phyloP scores from a whole-genome alignment of 92 coral and sea anemone species.

The Parazoanthus darwini region DNA sequence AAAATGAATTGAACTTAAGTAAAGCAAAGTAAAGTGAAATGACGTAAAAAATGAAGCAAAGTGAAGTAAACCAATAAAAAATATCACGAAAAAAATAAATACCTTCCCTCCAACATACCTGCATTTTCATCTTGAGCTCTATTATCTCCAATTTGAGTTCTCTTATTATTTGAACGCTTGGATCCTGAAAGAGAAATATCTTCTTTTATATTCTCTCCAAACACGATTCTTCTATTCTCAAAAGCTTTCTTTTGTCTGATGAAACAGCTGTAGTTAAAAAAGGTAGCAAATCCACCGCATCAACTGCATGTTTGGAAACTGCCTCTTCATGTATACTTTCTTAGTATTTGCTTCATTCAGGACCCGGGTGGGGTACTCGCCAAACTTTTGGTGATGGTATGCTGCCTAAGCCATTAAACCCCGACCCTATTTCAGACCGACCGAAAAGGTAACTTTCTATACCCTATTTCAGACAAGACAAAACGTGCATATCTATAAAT shows the following conservation, averaged over 20 bases:
- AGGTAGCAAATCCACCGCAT: background rate
- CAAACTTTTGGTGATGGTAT: too few species aligned
- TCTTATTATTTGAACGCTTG: slow-evolving; percentile 86
- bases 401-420: too few species aligned
- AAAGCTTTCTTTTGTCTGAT: background rate
- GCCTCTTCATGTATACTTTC: too few species aligned
- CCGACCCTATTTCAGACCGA: too few species aligned
- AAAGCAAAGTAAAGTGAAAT: too few species aligned
- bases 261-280: background rate
- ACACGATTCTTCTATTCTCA: background rate
- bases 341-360: too few species aligned
- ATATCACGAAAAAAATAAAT: background rate
- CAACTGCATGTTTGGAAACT: too few species aligned
- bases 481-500: too few species aligned
- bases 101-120: slow-evolving; percentile 58
- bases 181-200: slow-evolving; percentile 62
- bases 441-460: too few species aligned
- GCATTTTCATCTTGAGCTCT: slow-evolving; percentile 62
- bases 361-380: too few species aligned
- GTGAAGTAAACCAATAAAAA: background rate
- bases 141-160: slow-evolving; percentile 87
- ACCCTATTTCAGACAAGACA: too few species aligned
- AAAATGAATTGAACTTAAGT: too few species aligned
- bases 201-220: background rate
- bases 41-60: background rate